These are phyloP conservation scores for Ladona fulva DNA, from an alignment of 1,140 invertebrate species.

Conservation along the genomic window DNA sequence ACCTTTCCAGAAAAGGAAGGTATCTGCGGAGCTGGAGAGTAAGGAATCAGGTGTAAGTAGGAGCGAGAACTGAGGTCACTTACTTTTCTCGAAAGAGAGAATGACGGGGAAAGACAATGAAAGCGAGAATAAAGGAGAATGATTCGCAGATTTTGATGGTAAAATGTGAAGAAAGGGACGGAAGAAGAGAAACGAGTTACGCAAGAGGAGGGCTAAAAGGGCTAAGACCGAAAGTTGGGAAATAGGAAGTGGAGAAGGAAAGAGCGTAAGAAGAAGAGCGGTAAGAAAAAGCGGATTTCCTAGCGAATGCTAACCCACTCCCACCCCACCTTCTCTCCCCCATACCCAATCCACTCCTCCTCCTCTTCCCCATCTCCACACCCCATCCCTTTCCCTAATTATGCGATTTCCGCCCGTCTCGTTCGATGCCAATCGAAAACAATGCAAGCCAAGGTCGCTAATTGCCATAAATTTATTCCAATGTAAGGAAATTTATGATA, in stretches of 20 bases:
- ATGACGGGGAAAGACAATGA: too few species aligned
- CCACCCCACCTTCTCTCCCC: not conserved
- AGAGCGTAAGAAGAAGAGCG: not conserved
- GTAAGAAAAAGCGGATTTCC: not conserved
- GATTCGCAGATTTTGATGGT: not conserved
- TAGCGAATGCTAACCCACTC: not conserved
- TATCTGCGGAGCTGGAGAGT: too few species aligned
- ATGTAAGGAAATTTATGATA: conserved; percentile 10
- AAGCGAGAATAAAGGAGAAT: not conserved
- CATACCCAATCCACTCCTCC: not conserved
- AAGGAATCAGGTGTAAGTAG: too few species aligned
- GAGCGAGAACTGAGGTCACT: too few species aligned
- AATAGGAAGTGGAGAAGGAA: not conserved
- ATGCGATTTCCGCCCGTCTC: not conserved
- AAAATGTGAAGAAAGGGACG: not conserved
- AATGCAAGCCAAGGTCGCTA: conserved; percentile 7
- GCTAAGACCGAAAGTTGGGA: not conserved
- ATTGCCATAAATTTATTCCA: conserved; percentile 10
- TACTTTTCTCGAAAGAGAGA: too few species aligned
- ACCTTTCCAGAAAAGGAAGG: too few species aligned
- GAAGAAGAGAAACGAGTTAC: not conserved
- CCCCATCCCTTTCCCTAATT: not conserved
- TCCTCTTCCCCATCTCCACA: not conserved
- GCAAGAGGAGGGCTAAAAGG: not conserved
- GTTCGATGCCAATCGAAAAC: conserved; percentile 1